Base-by-base conservation (phyloP, 2,888 invertebrate genomes). In the Lamellibrachia satsuma region DNA sequence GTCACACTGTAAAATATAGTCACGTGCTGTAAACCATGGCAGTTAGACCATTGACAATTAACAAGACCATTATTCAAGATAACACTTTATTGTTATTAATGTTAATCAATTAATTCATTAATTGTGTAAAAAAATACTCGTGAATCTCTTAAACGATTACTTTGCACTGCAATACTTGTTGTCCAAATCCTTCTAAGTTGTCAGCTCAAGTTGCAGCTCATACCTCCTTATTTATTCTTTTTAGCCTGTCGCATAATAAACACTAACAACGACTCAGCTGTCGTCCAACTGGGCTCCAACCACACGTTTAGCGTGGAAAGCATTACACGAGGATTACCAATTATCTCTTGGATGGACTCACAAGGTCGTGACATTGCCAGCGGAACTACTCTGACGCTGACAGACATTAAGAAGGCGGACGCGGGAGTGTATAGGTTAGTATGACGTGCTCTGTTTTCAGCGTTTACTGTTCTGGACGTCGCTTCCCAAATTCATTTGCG, bases 271-370 rank as follows among this genome's bases (percentile, higher is more conserved):
- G 22, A 75, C 15, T 75, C 75, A n/a, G 75, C 75, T 75, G 75
- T 75, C 75, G 75, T 75, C 75, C 75, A 75, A 75, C 75, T 75
- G 22, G 75, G 75, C 22, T 75, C 75, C 75, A 75, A 75, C 75
- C 75, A 75, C 1, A 75, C 75, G 15, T 75, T 75, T 75, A 75
- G 2, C 22, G 22, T 75, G 15, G 15, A 75, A 2, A 1, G 6
- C 3, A 1, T 15, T 4, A 2, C 75, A 4, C 0, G 22, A 0
- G 75, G 75, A 75, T 15, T 22, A 75, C 15, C 22, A 1, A 75
- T 6, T 6, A 22, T 6, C 75, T 75, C 75, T 15, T 75, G 75
- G 75, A 75, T 6, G 22, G 22, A 75, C n/a, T 22, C 75, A 15
- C 75, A 75, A 75, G 75, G 75, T 75, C 75, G 22, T n/a, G 22